These are phyloP conservation scores for Anthoscopus minutus DNA, from an alignment of 2,113 vertebrate genomes.

Conservation along the genomic window DNA sequence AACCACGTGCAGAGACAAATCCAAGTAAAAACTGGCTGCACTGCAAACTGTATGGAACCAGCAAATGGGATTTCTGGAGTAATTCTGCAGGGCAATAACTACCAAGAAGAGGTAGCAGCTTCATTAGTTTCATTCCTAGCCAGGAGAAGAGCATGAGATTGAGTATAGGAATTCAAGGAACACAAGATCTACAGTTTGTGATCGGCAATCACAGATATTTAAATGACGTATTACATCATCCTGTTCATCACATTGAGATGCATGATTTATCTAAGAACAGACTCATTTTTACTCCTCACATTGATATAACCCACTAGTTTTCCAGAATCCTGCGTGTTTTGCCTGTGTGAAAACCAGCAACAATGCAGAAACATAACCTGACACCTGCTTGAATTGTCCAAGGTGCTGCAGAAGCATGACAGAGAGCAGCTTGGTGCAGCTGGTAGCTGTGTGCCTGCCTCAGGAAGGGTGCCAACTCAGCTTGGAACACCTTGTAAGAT, in stretches of 20 bases:
- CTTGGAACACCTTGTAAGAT: not conserved
- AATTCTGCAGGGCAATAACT: not conserved
- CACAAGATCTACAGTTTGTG: not conserved
- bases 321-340: not conserved
- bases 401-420: not conserved
- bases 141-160: not conserved
- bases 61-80: not conserved
- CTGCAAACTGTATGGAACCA: not conserved
- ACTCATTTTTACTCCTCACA: not conserved
- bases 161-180: not conserved
- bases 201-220: not conserved
- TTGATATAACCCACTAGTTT: not conserved
- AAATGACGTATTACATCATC: not conserved
- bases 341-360: not conserved
- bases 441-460: not conserved
- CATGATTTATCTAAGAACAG: not conserved
- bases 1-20: constrained; percentile 9
- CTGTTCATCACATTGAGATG: not conserved
- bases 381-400: not conserved
- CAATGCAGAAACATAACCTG: not conserved
- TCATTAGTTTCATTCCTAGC: not conserved
- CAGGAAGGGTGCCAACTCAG: not conserved
- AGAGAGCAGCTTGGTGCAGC: not conserved
- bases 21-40: not conserved
- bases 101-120: not conserved